phyloP scores from a whole-genome alignment of 2,797 vertebrate species.

The Alfaro cultratus region DNA sequence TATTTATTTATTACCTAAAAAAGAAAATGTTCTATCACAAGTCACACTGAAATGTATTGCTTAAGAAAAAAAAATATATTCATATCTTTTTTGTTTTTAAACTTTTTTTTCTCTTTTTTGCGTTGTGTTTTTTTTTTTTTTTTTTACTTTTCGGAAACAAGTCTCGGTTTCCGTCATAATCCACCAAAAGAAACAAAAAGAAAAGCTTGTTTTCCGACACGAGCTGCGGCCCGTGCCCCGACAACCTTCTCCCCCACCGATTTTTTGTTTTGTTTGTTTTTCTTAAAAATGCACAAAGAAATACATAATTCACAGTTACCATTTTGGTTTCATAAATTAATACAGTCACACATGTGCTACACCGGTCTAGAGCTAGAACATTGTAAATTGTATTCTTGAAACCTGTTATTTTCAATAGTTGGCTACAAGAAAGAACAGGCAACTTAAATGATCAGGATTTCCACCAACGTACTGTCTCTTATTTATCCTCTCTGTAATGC shows the following conservation, averaged over 20 bases:
- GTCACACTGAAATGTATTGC: constrained; percentile 92
- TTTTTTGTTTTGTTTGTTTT: constrained; percentile 17
- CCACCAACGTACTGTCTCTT: constrained; percentile 77
- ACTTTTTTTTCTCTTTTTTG: constrained; percentile 28
- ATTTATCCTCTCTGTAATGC: constrained; percentile 77
- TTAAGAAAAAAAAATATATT: constrained; percentile 91
- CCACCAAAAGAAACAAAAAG: constrained; percentile 78
- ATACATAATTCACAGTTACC: constrained; percentile 90
- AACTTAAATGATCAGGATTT: constrained; percentile 86
- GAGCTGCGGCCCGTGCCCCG: constrained; percentile 66
- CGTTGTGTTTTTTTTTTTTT: not conserved
- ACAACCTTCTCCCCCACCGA: constrained; percentile 73
- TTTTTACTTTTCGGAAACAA: constrained; percentile 70
- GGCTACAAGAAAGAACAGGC: constrained; percentile 89
- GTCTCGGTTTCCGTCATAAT: constrained; percentile 80
- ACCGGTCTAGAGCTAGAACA: constrained; percentile 89
- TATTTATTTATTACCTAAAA: constrained; percentile 90
- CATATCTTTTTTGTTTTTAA: constrained; percentile 78
- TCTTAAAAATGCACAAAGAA: constrained; percentile 85
- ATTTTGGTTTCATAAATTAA: constrained; percentile 92
- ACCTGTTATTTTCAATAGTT: constrained; percentile 86
- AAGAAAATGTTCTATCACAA: constrained; percentile 89
- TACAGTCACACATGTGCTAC: constrained; percentile 91
- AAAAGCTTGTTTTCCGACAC: constrained; percentile 56
- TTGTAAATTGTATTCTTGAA: constrained; percentile 87